phyloP scores from a whole-genome alignment of 2,113 vertebrate species.

The Neodon shergylaensis region DNA sequence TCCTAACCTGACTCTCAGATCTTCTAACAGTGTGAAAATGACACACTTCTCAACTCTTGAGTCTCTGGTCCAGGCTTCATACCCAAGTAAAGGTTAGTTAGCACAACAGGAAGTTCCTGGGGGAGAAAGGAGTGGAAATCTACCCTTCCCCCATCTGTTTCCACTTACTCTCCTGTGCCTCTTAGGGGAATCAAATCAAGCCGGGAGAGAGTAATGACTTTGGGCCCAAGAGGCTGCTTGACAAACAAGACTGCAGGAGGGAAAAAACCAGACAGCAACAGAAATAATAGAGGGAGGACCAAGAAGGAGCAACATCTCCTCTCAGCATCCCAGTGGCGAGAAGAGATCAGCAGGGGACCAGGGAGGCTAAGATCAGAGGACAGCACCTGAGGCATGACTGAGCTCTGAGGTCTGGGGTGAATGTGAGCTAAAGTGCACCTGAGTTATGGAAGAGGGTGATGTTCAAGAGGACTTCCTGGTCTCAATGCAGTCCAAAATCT shows the following conservation, averaged over 20 bases:
- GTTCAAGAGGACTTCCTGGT: neutral
- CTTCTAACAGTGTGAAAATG: neutral
- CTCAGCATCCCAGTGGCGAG: neutral
- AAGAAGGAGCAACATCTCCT: neutral
- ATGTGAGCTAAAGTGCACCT: neutral
- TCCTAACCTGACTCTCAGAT: neutral
- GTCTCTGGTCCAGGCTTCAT: neutral
- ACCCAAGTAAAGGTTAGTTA: neutral
- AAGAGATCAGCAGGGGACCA: neutral
- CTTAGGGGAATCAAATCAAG: constrained; percentile 43
- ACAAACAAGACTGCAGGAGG: constrained; percentile 65
- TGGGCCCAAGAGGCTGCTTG: constrained; percentile 6
- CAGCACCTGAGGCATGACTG: neutral
- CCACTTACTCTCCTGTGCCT: neutral
- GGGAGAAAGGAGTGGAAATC: neutral
- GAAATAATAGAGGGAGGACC: neutral
- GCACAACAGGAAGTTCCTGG: neutral
- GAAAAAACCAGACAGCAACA: constrained; percentile 19
- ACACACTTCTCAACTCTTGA: neutral
- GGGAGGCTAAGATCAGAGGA: neutral
- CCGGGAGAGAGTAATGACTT: neutral
- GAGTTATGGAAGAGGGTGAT: neutral
- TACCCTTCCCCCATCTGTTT: neutral
- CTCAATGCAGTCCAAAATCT: neutral
- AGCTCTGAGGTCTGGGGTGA: neutral